Base-by-base conservation (phyloP, 2,113 vertebrate species). In the Dipodomys stephensi region DNA sequence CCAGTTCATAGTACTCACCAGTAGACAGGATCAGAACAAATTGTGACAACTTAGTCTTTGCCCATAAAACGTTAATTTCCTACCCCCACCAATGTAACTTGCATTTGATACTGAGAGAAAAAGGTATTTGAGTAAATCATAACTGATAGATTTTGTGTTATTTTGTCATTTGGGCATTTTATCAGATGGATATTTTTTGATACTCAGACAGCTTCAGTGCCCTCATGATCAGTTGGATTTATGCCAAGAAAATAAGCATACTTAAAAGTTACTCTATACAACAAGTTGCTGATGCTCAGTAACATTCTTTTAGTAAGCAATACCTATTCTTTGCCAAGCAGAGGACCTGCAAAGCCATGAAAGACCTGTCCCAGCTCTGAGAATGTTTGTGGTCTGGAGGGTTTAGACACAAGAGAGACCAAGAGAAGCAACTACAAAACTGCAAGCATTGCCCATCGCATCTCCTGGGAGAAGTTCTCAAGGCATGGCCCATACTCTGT, bases 61-160 rank as follows among this genome's bases (percentile, higher is more conserved):
- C 4, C 32, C 20, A 4, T 65, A 80, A 53, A 57, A 57, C 18
- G 53, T 57, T 57, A 11, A 57, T 44, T 44, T 91, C 20, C 27
- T 22, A 10, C 83, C 65, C 22, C 49, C 39, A 67, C 32, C 64
- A 44, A 0, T 88, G 65, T 79, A 76, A 74, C 35, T 87, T 71
- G 62, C 5, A 4, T 89, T 87, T 94, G 60, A 46, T 72, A 57
- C 27, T 77, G 69, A 93, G 57, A 69, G 78, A 74, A 73, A 39
- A 92, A 89, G 53, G 83, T 80, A 25, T 19, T 78, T 25, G 23
- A 39, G 23, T 78, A 77, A 57, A 77, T 83, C 28, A 69, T 78
- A 49, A 11, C 79, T 85, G 74, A 80, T 91, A 9, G 20, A 23
- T 91, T 94, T 89, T 62, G 87, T 93, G 15, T 88, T 71, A 90